phyloP scores from a whole-genome alignment of 2,888 invertebrate species.

The Dynastes grantii region DNA sequence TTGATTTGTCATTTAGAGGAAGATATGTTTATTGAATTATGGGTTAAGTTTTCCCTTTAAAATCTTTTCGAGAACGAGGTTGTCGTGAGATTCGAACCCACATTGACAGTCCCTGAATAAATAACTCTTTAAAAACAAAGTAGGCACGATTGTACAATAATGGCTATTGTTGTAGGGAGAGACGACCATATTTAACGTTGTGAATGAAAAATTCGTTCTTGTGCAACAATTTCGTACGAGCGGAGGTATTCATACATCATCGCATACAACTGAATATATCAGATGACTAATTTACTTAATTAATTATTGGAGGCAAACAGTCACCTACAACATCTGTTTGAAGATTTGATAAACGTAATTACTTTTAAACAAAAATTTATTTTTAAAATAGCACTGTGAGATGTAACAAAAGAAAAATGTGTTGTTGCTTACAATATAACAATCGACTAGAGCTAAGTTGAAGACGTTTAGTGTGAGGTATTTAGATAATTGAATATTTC shows the following conservation, averaged over 20 bases:
- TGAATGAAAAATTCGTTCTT: slow-evolving; percentile 46
- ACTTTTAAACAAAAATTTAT: neutral
- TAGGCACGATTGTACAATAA: slow-evolving; percentile 59
- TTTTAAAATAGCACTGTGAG: neutral
- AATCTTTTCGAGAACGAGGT: too few relatives aligned
- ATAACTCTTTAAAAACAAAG: slow-evolving; percentile 58
- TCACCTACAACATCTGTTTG: slow-evolving; percentile 19
- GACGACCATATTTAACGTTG: slow-evolving; percentile 46
- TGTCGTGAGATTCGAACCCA: slow-evolving; percentile 59
- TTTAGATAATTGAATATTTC: too few relatives aligned
- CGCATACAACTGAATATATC: slow-evolving; percentile 14
- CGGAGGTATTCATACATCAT: neutral
- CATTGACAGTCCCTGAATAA: slow-evolving; percentile 58
- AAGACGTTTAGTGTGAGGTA: too few relatives aligned
- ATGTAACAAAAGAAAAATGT: neutral
- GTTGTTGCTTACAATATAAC: neutral
- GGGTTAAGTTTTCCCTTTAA: too few relatives aligned
- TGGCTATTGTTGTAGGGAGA: slow-evolving; percentile 57
- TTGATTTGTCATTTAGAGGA: slow-evolving; percentile 44
- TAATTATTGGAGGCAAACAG: slow-evolving; percentile 23
- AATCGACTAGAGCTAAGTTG: neutral
- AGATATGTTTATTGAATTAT: slow-evolving; percentile 49
- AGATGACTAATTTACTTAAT: slow-evolving; percentile 17
- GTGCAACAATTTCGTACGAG: slow-evolving; percentile 48
- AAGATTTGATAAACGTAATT: neutral